Conservation (phyloP, 2,797 vertebrate genomes). For the Sarcophilus harrisii region DNA sequence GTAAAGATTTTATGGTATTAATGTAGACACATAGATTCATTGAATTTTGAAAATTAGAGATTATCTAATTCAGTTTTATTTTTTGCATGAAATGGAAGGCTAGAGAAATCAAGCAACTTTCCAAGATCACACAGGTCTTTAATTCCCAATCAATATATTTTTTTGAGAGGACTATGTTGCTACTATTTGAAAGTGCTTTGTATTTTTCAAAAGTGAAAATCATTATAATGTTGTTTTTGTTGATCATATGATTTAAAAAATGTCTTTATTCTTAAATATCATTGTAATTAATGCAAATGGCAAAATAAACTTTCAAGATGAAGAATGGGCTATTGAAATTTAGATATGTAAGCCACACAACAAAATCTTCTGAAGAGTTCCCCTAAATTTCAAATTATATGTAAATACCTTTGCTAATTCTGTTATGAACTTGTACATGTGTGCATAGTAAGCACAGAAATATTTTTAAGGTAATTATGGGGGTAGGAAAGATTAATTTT, state of each 20-base stretch:
- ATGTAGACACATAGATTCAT: background rate
- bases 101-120: background rate
- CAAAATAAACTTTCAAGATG: constrained; percentile 5
- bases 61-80: background rate
- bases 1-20: background rate
- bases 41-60: background rate
- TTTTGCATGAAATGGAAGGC: background rate
- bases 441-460: background rate
- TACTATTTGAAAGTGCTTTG: background rate
- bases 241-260: constrained; percentile 1
- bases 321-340: constrained; percentile 27
- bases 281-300: background rate
- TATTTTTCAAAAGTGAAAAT: constrained; percentile 35
- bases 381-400: background rate
- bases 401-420: background rate
- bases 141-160: background rate
- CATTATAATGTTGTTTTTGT: background rate
- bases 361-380: constrained; percentile 41
- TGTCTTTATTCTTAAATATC: constrained; percentile 18
- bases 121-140: background rate
- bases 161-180: background rate
- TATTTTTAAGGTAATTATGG: background rate
- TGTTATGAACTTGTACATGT: background rate
- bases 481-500: background rate
- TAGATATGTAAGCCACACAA: constrained; percentile 6